phyloP scores from a whole-genome alignment of 2,888 invertebrate species.

The Mellilla xanthometata region DNA sequence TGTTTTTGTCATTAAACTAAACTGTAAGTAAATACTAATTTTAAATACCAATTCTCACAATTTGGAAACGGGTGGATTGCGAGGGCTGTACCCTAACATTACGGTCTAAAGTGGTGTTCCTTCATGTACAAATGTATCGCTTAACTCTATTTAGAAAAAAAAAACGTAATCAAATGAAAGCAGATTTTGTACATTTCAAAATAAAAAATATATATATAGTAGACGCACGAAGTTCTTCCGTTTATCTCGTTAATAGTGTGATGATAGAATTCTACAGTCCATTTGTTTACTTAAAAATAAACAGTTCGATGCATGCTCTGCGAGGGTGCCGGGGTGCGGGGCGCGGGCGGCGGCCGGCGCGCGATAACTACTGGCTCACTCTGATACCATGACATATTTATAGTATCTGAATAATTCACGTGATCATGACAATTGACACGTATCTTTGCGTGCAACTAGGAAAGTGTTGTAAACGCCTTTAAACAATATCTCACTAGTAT shows the following conservation, averaged over 20 bases:
- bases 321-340: constrained; percentile 25
- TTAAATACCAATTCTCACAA: constrained; percentile 80
- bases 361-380: too few species aligned
- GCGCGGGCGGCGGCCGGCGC: constrained; percentile 18
- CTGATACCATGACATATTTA: too few species aligned
- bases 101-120: constrained; percentile 48
- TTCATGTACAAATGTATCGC: constrained; percentile 76
- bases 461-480: too few species aligned
- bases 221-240: constrained; percentile 57
- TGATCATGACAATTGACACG: background rate
- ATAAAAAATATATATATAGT: constrained; percentile 51
- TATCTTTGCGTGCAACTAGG: too few species aligned
- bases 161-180: constrained; percentile 73
- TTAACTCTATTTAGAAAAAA: constrained; percentile 77
- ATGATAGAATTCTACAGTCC: constrained; percentile 79
- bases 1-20: constrained; percentile 83
- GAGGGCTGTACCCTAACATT: constrained; percentile 29
- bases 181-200: constrained; percentile 81
- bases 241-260: constrained; percentile 69
- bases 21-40: constrained; percentile 83
- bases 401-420: too few species aligned
- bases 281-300: constrained; percentile 74
- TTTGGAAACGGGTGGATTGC: constrained; percentile 57
- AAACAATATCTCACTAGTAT: too few species aligned
- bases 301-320: constrained; percentile 62